Base-by-base conservation (phyloP, 2,113 vertebrate species). In the Tonatia bakeri region DNA sequence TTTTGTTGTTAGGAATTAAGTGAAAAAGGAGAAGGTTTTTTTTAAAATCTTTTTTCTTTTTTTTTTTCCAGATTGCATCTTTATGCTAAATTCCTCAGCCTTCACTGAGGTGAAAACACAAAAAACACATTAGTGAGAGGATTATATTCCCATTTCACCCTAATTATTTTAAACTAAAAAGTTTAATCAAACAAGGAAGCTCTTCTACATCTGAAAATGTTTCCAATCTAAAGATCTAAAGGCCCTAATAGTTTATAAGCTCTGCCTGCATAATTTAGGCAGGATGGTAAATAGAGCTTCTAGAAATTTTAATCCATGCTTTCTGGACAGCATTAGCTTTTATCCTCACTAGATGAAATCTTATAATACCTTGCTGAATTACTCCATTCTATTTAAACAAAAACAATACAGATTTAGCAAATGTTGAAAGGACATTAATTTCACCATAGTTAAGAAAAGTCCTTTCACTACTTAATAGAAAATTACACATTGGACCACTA, bases 1-100 rank as follows among this genome's bases (percentile, higher is more conserved):
- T 90, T 96, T 26, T 96, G 94, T 97, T 96, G 80, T 95, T 97
- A 76, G 45, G 65, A 97, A 96, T 94, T 89, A 43, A 95, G 80
- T 70, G 47, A 94, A 94, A 97, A 24, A 59, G 9, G 13, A 47
- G 83, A 92, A 61, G 43, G 3, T 70, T 92, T 70, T 85, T 61
- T 54, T 70, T 6, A 20, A 20, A 47, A 50, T 76, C 8, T 56
- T 31, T 50, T 61, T 84, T 26, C 13, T 15, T 36, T 43, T 56
- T 47, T 7, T 12, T 40, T 79, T 92, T 59, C 9, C 3, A 33
- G 28, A 92, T 81, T 83, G 20, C 20, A 87, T 92, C 87, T 79
- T 93, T 76, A 92, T 83, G 40, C 56, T 93, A 90, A 84, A 28
- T 67, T 94, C 70, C 84, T 94, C 59, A 90, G 65, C 26, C 24